Conservation (phyloP, 2,888 invertebrate species). For the Belgica antarctica region DNA sequence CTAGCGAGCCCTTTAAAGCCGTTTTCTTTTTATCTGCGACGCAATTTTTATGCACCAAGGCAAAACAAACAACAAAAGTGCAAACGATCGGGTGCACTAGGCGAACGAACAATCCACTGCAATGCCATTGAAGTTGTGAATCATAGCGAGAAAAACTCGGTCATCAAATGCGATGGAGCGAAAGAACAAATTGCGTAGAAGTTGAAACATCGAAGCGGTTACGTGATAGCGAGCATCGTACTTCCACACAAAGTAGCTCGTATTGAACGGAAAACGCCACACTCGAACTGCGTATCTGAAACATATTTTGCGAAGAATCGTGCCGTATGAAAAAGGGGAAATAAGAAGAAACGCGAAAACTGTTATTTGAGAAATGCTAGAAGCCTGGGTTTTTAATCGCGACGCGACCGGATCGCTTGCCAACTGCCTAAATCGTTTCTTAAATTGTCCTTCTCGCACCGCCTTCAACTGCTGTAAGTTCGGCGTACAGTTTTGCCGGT, state of each 20-base stretch:
- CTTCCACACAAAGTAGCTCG: not conserved
- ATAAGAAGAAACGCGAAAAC: too few species aligned
- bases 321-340: too few species aligned
- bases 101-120: not conserved
- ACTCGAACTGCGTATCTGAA: conserved; percentile 7
- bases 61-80: not conserved
- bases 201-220: too few species aligned
- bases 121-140: conserved; percentile 5
- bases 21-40: conserved; percentile 1
- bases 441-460: too few species aligned
- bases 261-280: conserved; percentile 1
- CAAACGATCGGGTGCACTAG: not conserved
- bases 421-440: too few species aligned
- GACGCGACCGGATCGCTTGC: too few species aligned
- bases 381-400: too few species aligned
- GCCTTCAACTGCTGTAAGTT: too few species aligned
- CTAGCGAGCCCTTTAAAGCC: not conserved
- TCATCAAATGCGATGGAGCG: conserved; percentile 2
- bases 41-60: conserved; percentile 14
- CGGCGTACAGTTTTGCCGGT: too few species aligned
- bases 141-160: conserved; percentile 17
- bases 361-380: too few species aligned
- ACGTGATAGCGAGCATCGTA: not conserved
- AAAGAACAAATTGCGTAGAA: not conserved
- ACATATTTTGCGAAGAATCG: not conserved